phyloP scores from a whole-genome alignment of 92 coral and sea anemone species.

The Epizoanthus scotinus region DNA sequence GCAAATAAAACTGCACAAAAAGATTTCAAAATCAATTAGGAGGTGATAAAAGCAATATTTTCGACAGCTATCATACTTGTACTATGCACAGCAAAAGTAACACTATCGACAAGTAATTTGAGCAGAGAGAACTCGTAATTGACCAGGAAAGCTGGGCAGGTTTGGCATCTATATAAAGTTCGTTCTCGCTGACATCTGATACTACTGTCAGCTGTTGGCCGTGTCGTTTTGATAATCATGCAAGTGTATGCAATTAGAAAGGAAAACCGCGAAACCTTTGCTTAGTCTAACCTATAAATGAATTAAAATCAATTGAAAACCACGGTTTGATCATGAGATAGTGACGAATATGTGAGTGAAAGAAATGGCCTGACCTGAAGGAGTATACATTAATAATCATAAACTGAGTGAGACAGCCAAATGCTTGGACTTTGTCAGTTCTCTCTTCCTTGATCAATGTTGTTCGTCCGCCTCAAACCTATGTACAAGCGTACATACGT shows the following conservation, averaged over 20 bases:
- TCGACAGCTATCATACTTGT: neutral
- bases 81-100: neutral
- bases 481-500: neutral
- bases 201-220: neutral
- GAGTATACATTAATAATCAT: neutral
- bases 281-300: neutral
- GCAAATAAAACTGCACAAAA: conserved; percentile 22
- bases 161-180: neutral
- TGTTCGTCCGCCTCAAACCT: neutral
- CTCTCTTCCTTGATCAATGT: neutral
- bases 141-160: neutral
- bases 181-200: neutral
- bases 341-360: neutral
- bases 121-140: neutral
- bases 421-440: neutral
- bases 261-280: conserved; percentile 1
- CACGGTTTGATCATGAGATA: neutral
- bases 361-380: neutral
- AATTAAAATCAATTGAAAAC: conserved; percentile 3
- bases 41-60: neutral
- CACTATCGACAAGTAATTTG: neutral
- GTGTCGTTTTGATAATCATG: neutral
- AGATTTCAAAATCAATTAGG: conserved; percentile 13
- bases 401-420: neutral
- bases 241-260: neutral